Evolutionary conservation across 2,888 invertebrate species (phyloP), one percentile per base, ranked within the genome.

Genomic region (Boloria euphrosyne): DNA sequence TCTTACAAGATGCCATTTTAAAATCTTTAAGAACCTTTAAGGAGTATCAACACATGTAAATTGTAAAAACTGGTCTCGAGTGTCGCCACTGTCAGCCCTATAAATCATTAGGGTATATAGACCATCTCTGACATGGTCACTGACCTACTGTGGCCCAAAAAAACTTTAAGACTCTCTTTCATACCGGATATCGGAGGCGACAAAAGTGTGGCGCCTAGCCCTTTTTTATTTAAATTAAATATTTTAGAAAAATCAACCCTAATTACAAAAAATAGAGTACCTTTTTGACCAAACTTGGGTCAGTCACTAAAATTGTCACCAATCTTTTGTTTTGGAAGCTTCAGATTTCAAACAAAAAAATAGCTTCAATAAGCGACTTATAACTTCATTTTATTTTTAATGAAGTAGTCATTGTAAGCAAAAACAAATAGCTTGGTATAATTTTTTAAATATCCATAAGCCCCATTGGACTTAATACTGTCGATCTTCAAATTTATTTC

Each of bases 141-240:
- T 84, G 84, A 86, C 84, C 83, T 78, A 79, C 75, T 76, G 79
- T 78, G 77, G 77, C 77, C 79, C 60, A 31, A 57, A 68, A 80
- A 78, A 80, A 51, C n/a, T 22, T 44, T 16, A 62, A 52, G 52
- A 52, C 52, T 38, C 61, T 49, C 22, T 52, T 62, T 75, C 65
- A 64, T 82, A 86, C 89, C 90, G 90, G 90, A 90, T 88, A 85
- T 89, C 81, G 84, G 78, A 74, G 88, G 89, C 87, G 89, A 87
- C 89, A 86, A 86, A 84, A 79, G 74, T 78, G 80, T 87, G 90
- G 90, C 90, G 90, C 89, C 90, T 83, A 66, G 47, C 52, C 59
- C 44, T 73, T 71, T 72, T 71, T 65, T 81, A 83, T 84, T 82
- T 82, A 77, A 77, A 58, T 17, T 4, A 27, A 44, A 53, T n/a